A percentile compares a stretch with the other conserved stretches of the same genome.
phyloP scores from a whole-genome alignment of 2,113 vertebrate genomes.

The Tenebrosternarchus preto region DNA sequence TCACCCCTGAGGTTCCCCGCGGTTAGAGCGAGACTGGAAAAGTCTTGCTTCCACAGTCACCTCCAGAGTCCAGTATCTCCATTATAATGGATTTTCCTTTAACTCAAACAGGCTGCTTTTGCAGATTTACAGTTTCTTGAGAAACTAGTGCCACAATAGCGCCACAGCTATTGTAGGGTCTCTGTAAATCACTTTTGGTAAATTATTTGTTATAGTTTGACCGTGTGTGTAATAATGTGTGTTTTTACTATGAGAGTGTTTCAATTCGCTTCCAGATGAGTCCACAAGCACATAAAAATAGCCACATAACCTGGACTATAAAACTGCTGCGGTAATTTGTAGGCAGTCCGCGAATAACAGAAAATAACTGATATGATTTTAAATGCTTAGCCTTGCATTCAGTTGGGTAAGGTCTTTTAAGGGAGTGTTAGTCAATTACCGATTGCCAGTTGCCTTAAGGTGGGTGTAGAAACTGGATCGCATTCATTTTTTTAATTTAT shows the following conservation, averaged over 20 bases:
- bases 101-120: background rate
- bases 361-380: background rate
- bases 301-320: no score
- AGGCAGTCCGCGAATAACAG: background rate
- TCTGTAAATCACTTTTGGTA: background rate
- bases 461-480: background rate
- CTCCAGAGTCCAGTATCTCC: slow-evolving; percentile 22
- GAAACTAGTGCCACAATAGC: slow-evolving; percentile 27
- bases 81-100: slow-evolving; percentile 30
- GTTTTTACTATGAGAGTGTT: no score
- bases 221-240: no score
- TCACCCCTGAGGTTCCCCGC: background rate
- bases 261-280: no score
- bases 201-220: background rate
- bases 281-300: no score
- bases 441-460: background rate
- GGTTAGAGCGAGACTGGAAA: background rate
- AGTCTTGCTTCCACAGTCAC: slow-evolving; percentile 22
- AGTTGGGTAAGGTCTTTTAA: background rate
- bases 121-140: slow-evolving; percentile 24
- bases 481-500: background rate
- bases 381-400: background rate
- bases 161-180: background rate
- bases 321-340: background rate
- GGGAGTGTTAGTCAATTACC: background rate